Evolutionary conservation across 1,140 invertebrate species (phyloP).

Genomic region (Pantala flavescens): DNA sequence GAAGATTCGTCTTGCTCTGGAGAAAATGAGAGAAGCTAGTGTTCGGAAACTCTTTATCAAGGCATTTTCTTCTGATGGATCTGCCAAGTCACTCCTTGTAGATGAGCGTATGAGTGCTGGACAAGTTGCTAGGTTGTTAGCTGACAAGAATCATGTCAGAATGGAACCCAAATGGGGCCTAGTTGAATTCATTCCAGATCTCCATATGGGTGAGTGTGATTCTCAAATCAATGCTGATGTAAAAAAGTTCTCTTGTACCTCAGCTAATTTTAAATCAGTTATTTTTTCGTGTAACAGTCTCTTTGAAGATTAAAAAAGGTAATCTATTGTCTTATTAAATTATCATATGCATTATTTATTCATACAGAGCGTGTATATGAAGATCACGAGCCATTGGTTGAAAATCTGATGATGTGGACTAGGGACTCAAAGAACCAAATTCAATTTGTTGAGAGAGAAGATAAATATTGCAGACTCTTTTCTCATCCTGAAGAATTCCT

Average conservation of each 20-base stretch:
- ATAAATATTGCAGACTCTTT: slow-evolving; percentile 81
- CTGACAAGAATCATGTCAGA: slow-evolving; percentile 93
- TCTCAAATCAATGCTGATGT: too few relatives aligned
- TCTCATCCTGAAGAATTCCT: slow-evolving; percentile 72
- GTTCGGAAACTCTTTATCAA: slow-evolving; percentile 88
- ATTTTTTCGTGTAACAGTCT: too few relatives aligned
- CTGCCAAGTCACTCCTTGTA: slow-evolving; percentile 88
- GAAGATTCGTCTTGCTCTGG: slow-evolving; percentile 89
- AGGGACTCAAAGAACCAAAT: slow-evolving; percentile 93
- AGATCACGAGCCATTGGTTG: slow-evolving; percentile 92
- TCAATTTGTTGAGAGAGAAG: slow-evolving; percentile 79
- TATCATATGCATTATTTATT: slow-evolving; percentile 19
- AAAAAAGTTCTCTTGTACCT: too few relatives aligned
- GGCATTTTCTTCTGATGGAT: slow-evolving; percentile 86
- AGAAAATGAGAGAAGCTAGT: slow-evolving; percentile 94
- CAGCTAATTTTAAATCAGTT: too few relatives aligned
- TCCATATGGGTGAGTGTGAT: slow-evolving; percentile 94
- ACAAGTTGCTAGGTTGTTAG: slow-evolving; percentile 79
- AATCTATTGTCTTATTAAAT: not conserved
- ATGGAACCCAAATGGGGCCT: slow-evolving; percentile 91
- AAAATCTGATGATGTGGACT: slow-evolving; percentile 93
- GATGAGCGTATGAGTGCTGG: slow-evolving; percentile 95
- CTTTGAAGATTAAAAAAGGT: too few relatives aligned
- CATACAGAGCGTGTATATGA: slow-evolving; percentile 86
- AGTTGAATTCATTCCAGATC: slow-evolving; percentile 88